A percentile compares a stretch with the other conserved stretches of the same genome.
Conservation (phyloP, 2,113 vertebrate genomes). For the Carassius carassius region DNA sequence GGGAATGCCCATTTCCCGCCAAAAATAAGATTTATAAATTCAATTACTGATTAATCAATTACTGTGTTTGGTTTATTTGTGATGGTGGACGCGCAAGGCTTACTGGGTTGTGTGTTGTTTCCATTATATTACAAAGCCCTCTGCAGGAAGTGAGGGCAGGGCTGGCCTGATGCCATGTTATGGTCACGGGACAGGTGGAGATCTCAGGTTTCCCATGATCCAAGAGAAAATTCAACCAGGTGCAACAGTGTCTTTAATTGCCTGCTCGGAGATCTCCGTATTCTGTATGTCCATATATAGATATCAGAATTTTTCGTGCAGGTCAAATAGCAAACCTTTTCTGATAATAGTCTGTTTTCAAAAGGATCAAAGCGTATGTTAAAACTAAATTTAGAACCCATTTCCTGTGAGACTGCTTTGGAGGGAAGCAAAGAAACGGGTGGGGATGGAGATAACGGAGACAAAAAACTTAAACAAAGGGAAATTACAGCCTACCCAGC, state of each 20-base stretch:
- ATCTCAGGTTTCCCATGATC: conserved; percentile 36
- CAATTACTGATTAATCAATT: not conserved
- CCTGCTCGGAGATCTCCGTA: not conserved
- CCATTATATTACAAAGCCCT: conserved; percentile 24
- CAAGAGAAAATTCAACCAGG: not conserved
- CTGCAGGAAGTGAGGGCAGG: conserved; percentile 37
- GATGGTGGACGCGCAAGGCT: not conserved
- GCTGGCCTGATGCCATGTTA: conserved; percentile 38
- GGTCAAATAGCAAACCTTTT: not conserved
- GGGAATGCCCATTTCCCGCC: not conserved
- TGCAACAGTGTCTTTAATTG: not conserved
- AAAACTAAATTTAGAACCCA: conserved; percentile 15
- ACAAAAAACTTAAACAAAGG: conserved; percentile 53
- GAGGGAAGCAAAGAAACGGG: not conserved
- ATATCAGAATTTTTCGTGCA: not conserved
- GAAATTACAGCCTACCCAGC: conserved; percentile 4
- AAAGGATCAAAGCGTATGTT: not conserved
- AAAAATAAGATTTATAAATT: not conserved
- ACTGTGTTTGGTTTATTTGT: not conserved
- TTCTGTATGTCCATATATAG: not conserved
- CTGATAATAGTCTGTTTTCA: not conserved
- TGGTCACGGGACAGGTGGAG: conserved; percentile 43
- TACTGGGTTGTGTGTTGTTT: not conserved
- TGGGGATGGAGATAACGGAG: conserved; percentile 25
- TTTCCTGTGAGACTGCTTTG: not conserved